phyloP scores from a whole-genome alignment of 2,888 invertebrate genomes.

The Sesia apiformis region DNA sequence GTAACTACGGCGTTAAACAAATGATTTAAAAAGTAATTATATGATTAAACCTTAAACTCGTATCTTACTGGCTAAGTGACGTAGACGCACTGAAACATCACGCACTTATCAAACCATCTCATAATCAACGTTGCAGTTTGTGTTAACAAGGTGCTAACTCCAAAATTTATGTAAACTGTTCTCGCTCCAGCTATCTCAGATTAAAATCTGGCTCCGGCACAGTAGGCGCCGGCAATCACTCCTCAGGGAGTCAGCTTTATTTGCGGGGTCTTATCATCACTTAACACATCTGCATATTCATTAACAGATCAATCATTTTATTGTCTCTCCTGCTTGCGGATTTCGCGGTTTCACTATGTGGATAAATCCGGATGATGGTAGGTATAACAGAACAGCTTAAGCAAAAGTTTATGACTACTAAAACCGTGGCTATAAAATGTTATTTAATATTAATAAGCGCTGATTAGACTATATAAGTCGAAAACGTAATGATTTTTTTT shows the following conservation, averaged over 20 bases:
- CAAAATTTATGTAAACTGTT: slow-evolving; percentile 72
- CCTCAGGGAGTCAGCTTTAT: slow-evolving; percentile 52
- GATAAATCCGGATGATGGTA: slow-evolving; percentile 18
- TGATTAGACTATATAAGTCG: too few species aligned
- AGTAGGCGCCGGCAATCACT: slow-evolving; percentile 61
- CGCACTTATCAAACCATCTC: slow-evolving; percentile 50
- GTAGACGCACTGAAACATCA: slow-evolving; percentile 12
- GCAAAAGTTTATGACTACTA: too few species aligned
- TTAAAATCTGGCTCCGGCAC: slow-evolving; percentile 63
- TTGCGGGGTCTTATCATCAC: slow-evolving; percentile 60
- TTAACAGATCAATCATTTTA: slow-evolving; percentile 68
- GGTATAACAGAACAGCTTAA: too few species aligned
- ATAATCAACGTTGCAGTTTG: slow-evolving; percentile 64
- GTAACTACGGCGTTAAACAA: too few species aligned
- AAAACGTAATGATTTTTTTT: too few species aligned
- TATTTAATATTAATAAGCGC: too few species aligned
- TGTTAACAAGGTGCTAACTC: slow-evolving; percentile 70
- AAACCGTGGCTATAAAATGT: too few species aligned
- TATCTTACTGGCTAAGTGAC: not conserved
- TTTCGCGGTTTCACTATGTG: slow-evolving; percentile 8
- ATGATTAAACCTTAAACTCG: too few species aligned
- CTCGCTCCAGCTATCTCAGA: slow-evolving; percentile 65
- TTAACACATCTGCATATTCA: slow-evolving; percentile 71
- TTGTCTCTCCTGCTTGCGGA: slow-evolving; percentile 23
- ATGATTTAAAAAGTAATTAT: too few species aligned